Evolutionary conservation across 1,140 invertebrate genomes (phyloP), one percentile per base, ranked within the genome.

Genomic region (Drosophila trapezifrons): DNA sequence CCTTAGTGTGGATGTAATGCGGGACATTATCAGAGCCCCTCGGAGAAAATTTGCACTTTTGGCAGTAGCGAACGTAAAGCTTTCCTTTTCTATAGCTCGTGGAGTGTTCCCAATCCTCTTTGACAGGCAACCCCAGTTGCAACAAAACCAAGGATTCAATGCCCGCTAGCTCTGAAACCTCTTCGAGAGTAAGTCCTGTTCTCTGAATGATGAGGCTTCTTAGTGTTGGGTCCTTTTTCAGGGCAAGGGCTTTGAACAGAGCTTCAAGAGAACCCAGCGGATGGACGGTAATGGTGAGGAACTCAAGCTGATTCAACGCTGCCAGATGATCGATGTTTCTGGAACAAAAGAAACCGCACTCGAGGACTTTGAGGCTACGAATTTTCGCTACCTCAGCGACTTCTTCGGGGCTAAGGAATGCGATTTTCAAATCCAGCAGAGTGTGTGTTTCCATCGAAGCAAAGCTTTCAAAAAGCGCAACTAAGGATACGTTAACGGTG

Each of bases 301-400:
- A 0, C 12, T 59, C 27, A 12, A 59, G 57, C 17, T 35, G 25
- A 22, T 51, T 13, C 20, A 59, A 17, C 4, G 18, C 7, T 10
- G 25, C 43, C 12, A 59, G 18, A 17, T 25, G 12, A 3, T 59
- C 43, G 15, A 52, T 22, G 20, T 5, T 22, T 59, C 15, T 32
- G 27, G 55, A 64, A 32, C 60, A 64, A 4, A 64, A 42, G 15
- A 64, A 42, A 4, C 60, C 55, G 10, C 60, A 32, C 12, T 22
- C 20, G 6, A 64, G 37, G 3, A 17, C 20, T 12, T 9, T 42
- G 8, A 64, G 17, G 18, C 60, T 64, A 1, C 17, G 6, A 1
- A 64, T 59, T 37, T 64, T 59, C 3, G n/a, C 25, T 1, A 64
- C 17, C 18, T 64, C 60, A 7, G 12, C 15, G 1, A 64, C 8